Evolutionary conservation across 2,888 invertebrate genomes (phyloP), one percentile per base, ranked within the genome.

Genomic region (Mimachlamys varia): DNA sequence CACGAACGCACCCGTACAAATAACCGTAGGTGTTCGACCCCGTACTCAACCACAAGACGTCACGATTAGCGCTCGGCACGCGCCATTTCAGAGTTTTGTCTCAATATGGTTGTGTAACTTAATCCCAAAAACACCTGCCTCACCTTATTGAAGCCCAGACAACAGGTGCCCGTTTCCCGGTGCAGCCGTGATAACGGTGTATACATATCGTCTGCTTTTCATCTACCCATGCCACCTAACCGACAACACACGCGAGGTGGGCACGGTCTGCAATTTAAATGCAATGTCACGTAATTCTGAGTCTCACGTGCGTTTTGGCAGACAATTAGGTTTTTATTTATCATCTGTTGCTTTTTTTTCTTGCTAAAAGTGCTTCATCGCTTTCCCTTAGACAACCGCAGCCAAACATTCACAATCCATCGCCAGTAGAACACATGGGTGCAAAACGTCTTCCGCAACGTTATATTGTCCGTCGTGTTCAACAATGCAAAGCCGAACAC

Each of bases 111-210:
- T 76, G 76, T 76, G 76, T 76, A 76, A 76, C 33, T 10, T 76
- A 33, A 76, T 76, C 76, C 76, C 13, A 76, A 76, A 76, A 76
- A 76, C 76, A 76, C 76, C 76, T 76, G 76, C 76, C 76, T 76
- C 3, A 27, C 76, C 76, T 27, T 76, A 76, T 76, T 76, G 76
- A 33, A 27, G 13, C 33, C 27, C 76, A 76, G 76, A 76, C 76
- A 15, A 76, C 76, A 76, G 76, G 76, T 76, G 76, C 76, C 76
- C 76, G 27, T 76, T 76, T 33, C 22, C 53, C 33, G 27, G 27
- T 76, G 76, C 76, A 76, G 76, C 27, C 27, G 22, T 33, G 76
- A 76, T 76, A 76, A 76, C 76, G 76, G 76, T 33, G 76, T 76
- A 22, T 76, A 33, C 33, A 76, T 76, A 15, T 33, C 76, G 76